Evolutionary conservation across 2,113 vertebrate genomes (phyloP).

Genomic region (Python bivittatus): DNA sequence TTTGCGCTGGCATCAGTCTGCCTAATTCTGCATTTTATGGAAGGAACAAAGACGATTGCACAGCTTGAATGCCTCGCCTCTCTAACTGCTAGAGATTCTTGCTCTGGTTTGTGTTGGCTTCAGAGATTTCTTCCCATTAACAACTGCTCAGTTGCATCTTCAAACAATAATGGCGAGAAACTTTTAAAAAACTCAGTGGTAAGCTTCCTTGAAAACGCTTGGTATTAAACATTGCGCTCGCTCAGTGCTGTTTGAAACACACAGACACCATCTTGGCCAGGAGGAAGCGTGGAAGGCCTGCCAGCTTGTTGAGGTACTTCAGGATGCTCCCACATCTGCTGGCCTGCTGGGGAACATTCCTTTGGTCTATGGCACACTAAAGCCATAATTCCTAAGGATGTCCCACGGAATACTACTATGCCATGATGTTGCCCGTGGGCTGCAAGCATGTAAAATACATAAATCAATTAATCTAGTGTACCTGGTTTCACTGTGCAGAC

Average conservation of each 20-base stretch:
- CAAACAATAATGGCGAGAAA: not conserved
- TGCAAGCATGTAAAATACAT: no score
- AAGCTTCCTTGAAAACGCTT: not conserved
- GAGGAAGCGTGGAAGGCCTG: not conserved
- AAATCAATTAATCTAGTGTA: no score
- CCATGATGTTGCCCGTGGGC: no score
- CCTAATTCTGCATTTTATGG: not conserved
- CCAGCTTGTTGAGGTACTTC: not conserved
- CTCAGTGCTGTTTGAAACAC: not conserved
- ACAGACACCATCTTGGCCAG: not conserved
- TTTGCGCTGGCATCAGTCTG: not conserved
- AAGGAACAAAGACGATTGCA: not conserved
- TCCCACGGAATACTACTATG: no score
- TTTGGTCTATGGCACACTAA: not conserved
- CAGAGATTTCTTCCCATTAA: not conserved
- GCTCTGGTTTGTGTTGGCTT: not conserved
- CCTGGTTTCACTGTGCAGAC: no score
- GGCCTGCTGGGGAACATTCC: not conserved
- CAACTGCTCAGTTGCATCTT: not conserved
- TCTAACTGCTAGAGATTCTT: not conserved
- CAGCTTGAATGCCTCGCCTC: not conserved
- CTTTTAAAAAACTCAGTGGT: not conserved
- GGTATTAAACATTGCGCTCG: not conserved
- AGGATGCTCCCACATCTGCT: not conserved
- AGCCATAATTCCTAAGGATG: not conserved